Conservation (phyloP, 2,888 invertebrate species). For the Andrena haemorrhoa region DNA sequence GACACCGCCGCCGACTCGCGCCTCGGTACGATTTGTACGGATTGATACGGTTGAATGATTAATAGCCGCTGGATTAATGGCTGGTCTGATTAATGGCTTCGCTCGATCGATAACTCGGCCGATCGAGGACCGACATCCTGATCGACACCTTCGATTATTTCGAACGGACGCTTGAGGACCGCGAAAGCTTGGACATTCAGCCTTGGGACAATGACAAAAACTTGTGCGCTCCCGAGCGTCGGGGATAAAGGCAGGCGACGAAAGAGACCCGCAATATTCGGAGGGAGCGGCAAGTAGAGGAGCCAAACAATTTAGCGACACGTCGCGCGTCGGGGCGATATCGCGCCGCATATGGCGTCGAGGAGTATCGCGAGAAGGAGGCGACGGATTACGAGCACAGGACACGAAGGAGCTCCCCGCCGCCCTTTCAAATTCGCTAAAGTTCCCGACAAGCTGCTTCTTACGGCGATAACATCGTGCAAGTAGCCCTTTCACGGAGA, state of each 20-base stretch:
- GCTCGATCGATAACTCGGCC: not conserved
- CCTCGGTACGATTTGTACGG: not conserved
- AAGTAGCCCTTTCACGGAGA: not conserved
- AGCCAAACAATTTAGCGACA: constrained; percentile 15
- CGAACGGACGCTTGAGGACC: too few species aligned
- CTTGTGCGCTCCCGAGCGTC: too few species aligned
- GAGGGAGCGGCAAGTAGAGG: not conserved
- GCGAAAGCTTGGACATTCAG: too few species aligned
- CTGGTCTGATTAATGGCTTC: constrained; percentile 22
- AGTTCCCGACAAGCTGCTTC: constrained; percentile 36
- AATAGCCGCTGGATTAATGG: constrained; percentile 29
- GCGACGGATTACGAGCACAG: constrained; percentile 11
- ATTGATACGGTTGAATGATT: constrained; percentile 40
- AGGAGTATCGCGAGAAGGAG: constrained; percentile 5
- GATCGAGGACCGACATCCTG: not conserved
- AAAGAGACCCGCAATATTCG: not conserved
- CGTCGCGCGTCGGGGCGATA: not conserved
- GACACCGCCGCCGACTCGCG: not conserved
- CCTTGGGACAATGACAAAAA: too few species aligned
- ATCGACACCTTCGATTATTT: not conserved
- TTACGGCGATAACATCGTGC: constrained; percentile 17
- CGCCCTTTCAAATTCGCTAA: constrained; percentile 33
- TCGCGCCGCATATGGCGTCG: constrained; percentile 12
- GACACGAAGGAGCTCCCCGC: constrained; percentile 7
- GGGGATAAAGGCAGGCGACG: too few species aligned